Conservation (phyloP, 1,140 invertebrate genomes). For the Drosophila chauvacae region DNA sequence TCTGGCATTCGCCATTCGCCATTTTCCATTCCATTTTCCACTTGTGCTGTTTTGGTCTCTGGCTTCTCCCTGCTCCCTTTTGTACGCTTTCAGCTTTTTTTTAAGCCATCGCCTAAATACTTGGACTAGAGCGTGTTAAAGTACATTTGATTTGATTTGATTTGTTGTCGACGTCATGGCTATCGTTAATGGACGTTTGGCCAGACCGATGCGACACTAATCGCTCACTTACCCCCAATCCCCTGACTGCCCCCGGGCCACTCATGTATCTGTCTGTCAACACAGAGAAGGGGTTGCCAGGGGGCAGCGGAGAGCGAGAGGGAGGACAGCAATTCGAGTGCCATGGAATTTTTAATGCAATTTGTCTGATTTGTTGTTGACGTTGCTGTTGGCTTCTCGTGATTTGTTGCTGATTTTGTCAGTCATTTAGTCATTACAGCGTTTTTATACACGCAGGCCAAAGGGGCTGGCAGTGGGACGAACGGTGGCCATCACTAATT, state of each 20-base stretch:
- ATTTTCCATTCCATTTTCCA: conserved; percentile 47
- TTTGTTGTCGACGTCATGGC: conserved; percentile 71
- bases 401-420: conserved; percentile 83
- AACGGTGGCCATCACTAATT: conserved; percentile 70
- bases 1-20: conserved; percentile 35
- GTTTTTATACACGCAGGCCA: conserved; percentile 42
- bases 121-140: conserved; percentile 76
- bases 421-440: conserved; percentile 79
- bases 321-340: conserved; percentile 57
- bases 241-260: background rate
- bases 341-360: conserved; percentile 83
- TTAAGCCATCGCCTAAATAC: conserved; percentile 74
- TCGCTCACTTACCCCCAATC: conserved; percentile 68
- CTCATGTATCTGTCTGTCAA: conserved; percentile 69
- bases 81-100: conserved; percentile 18
- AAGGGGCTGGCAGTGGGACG: conserved; percentile 20
- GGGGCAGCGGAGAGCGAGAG: background rate
- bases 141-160: conserved; percentile 83
- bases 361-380: conserved; percentile 83
- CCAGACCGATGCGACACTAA: conserved; percentile 73
- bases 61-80: conserved; percentile 23
- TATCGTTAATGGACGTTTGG: conserved; percentile 75
- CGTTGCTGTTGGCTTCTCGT: conserved; percentile 74
- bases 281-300: conserved; percentile 25
- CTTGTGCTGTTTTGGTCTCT: conserved; percentile 44